phyloP scores from a whole-genome alignment of 2,888 invertebrate species.

The Oscheius myriophilus region DNA sequence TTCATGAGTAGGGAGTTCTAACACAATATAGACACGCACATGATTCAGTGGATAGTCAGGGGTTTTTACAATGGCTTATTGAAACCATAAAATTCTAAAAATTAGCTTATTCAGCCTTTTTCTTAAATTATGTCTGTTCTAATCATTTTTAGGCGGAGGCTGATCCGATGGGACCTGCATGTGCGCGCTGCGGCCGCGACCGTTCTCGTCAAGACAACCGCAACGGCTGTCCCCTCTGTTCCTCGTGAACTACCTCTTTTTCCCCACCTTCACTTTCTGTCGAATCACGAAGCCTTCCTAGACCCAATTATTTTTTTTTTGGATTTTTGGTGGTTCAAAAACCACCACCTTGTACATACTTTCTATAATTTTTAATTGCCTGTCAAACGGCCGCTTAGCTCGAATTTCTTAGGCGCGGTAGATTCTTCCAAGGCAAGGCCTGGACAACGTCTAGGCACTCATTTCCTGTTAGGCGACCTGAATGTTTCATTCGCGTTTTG shows the following conservation, averaged over 20 bases:
- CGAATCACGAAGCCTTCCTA: background rate
- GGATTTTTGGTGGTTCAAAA: too few relatives aligned
- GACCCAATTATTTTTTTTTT: background rate
- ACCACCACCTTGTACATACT: constrained; percentile 18
- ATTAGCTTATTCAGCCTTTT: too few relatives aligned
- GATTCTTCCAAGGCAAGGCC: constrained; percentile 6
- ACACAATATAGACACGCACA: too few relatives aligned
- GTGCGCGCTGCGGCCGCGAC: constrained; percentile 57
- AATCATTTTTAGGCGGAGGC: constrained; percentile 13
- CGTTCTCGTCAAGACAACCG: constrained; percentile 36
- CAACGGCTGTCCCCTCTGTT: constrained; percentile 34
- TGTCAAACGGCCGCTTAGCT: constrained; percentile 5
- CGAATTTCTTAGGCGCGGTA: constrained; percentile 18
- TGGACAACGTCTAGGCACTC: constrained; percentile 14
- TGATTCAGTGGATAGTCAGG: too few relatives aligned
- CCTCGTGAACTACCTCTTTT: constrained; percentile 15
- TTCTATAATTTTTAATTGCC: constrained; percentile 7
- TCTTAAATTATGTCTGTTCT: too few relatives aligned
- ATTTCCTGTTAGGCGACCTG: constrained; percentile 13
- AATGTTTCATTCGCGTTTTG: constrained; percentile 11
- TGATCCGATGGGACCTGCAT: constrained; percentile 40
- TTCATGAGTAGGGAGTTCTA: too few relatives aligned
- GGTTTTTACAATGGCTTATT: too few relatives aligned
- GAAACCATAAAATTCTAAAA: too few relatives aligned
- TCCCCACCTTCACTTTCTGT: constrained; percentile 9